Evolutionary conservation across 2,797 vertebrate genomes (phyloP).

Genomic region (Ctenopoma multispine): DNA sequence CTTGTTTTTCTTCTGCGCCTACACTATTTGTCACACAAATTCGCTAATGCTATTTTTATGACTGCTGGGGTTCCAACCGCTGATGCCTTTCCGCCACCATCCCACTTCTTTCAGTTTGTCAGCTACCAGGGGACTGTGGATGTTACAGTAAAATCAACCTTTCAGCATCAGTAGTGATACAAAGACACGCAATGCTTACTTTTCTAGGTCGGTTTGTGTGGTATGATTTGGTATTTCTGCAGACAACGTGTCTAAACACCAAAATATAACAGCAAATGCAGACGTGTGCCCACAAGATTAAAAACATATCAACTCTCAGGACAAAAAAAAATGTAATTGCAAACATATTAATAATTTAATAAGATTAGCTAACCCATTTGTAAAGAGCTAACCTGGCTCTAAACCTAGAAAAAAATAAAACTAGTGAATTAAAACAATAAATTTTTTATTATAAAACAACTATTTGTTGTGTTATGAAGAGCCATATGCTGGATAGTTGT

Average conservation of each 20-base stretch:
- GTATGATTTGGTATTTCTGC: background rate
- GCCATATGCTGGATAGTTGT: too few relatives aligned
- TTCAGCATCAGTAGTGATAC: background rate
- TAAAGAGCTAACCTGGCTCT: too few relatives aligned
- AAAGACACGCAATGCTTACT: background rate
- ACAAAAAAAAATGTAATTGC: background rate
- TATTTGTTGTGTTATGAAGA: too few relatives aligned
- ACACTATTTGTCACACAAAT: conserved; percentile 34
- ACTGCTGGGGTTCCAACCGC: conserved; percentile 10
- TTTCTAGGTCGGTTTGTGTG: background rate
- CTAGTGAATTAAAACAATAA: too few relatives aligned
- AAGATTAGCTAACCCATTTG: too few relatives aligned
- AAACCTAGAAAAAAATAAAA: too few relatives aligned
- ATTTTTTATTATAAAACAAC: too few relatives aligned
- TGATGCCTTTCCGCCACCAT: conserved; percentile 6
- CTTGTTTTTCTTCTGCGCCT: conserved; percentile 18
- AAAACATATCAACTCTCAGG: background rate
- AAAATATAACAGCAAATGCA: background rate
- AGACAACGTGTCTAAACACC: background rate
- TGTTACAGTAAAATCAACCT: background rate
- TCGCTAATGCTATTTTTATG: conserved; percentile 30
- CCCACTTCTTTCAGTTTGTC: background rate
- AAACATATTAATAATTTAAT: background rate
- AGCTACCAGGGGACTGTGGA: background rate
- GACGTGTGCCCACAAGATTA: background rate